phyloP scores from a whole-genome alignment of 1,140 invertebrate genomes.

The Anadara kagoshimensis region DNA sequence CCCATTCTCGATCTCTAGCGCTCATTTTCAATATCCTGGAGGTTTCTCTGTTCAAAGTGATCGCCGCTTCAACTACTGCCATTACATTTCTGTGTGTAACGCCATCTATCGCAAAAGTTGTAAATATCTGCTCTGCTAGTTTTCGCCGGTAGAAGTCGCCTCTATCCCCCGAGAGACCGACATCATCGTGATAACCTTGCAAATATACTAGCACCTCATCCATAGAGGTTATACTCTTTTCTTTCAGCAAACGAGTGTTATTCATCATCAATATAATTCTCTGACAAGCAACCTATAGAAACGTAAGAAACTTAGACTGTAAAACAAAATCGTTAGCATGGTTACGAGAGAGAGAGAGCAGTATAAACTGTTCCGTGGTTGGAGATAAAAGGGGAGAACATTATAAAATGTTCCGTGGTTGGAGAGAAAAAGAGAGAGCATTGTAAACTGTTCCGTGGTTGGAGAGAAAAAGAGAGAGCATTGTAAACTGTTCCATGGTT shows the following conservation, averaged over 20 bases:
- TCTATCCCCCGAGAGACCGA: slow-evolving; percentile 59
- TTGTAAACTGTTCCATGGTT: too few relatives aligned
- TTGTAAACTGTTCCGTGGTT: too few relatives aligned
- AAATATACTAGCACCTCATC: slow-evolving; percentile 56
- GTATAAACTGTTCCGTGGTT: too few relatives aligned
- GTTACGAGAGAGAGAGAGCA: too few relatives aligned
- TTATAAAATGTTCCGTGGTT: too few relatives aligned
- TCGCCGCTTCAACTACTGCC: slow-evolving; percentile 53
- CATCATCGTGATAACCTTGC: slow-evolving; percentile 60
- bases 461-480: too few relatives aligned
- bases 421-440: too few relatives aligned
- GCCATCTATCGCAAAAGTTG: slow-evolving; percentile 54
- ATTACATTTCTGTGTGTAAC: slow-evolving; percentile 60
- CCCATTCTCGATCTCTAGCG: slow-evolving; percentile 36
- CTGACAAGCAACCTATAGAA: slow-evolving; percentile 53
- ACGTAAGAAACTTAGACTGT: not conserved
- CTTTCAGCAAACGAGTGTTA: slow-evolving; percentile 59
- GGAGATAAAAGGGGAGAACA: too few relatives aligned
- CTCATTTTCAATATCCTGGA: slow-evolving; percentile 39
- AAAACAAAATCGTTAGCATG: not conserved
- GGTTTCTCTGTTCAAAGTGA: slow-evolving; percentile 56
- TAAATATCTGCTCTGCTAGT: slow-evolving; percentile 64
- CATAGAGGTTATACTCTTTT: slow-evolving; percentile 55
- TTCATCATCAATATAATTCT: slow-evolving; percentile 67
- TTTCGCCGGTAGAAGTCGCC: slow-evolving; percentile 68